Base-by-base conservation (phyloP, 2,113 vertebrate species). In the Dasypus novemcinctus region DNA sequence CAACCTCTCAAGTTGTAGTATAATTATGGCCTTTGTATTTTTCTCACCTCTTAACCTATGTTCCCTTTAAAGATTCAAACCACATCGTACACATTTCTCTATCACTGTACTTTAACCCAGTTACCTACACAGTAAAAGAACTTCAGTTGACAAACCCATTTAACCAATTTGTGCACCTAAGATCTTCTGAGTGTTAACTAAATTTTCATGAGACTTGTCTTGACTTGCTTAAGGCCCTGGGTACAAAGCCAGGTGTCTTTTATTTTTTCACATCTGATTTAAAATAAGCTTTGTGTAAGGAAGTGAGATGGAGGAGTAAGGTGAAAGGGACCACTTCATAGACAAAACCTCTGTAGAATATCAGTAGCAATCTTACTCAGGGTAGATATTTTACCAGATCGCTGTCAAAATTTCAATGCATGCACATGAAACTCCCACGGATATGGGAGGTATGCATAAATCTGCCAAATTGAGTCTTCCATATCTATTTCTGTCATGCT, bases 251-350 rank as follows among this genome's bases (percentile, higher is more conserved):
- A 46, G 6, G 68, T 71, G 59, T 11, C 49, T 38, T 13, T 59
- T 8, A n/a, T 33, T 89, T 76, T 57, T 43, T 43, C 41, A 93
- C 29, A 54, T 66, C 4, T 92, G 79, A 83, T 72, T 95, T 91
- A 87, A 96, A 97, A 87, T 84, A 95, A 80, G 29, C 80, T 76
- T 86, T 49, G 43, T 29, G 5, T 72, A 63, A 89, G 75, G 52
- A 92, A 92, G 57, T 49, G 90, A 84, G 69, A 90, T 5, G 9
- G 15, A 66, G 10, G 74, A 49, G 27, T 17, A 49, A 79, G 15
- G 13, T 29, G 36, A 41, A 88, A 71, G 15, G 31, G 33, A 33
- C 64, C 20, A 23, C 59, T 49, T 90, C 49, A 64, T 68, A 94
- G 82, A 64, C 41, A 68, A 81, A 82, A 74, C 14, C 63, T 86